Percentiles rank a stretch among this genome's conserved stretches.
These are phyloP conservation scores for Phylloscopus trochilus DNA, from an alignment of 2,113 vertebrate species.

Conservation along the genomic window DNA sequence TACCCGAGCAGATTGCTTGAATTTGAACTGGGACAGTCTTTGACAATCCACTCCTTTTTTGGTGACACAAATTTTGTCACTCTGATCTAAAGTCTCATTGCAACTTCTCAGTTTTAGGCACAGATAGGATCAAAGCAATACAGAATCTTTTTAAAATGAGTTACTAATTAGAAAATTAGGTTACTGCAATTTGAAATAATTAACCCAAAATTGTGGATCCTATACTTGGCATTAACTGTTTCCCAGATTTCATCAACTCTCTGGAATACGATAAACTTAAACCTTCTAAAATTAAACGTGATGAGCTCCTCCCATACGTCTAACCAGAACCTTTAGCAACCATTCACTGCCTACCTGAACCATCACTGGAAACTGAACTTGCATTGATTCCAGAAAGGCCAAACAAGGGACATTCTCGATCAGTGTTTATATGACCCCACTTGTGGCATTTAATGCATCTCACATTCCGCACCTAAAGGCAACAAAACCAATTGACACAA, in stretches of 20 bases:
- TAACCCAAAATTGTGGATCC: background rate
- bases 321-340: background rate
- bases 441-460: constrained; percentile 99
- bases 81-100: background rate
- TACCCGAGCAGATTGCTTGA: background rate
- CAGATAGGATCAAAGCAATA: background rate
- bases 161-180: background rate
- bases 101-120: background rate
- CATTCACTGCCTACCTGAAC: constrained; percentile 61
- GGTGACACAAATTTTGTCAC: background rate
- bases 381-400: constrained; percentile 99
- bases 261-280: background rate
- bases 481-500: background rate
- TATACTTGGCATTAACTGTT: background rate
- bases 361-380: constrained; percentile 87
- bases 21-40: background rate
- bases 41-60: background rate
- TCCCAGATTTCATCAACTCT: background rate
- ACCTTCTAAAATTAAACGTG: background rate
- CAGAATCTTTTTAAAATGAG: accelerated
- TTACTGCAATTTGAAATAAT: background rate
- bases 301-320: background rate
- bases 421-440: constrained; percentile 98
- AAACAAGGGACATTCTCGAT: constrained; percentile 94
- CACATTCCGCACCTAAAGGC: constrained; percentile 91